Conservation (phyloP, 23 tunicate genomes). For the Ascidia mentula region DNA sequence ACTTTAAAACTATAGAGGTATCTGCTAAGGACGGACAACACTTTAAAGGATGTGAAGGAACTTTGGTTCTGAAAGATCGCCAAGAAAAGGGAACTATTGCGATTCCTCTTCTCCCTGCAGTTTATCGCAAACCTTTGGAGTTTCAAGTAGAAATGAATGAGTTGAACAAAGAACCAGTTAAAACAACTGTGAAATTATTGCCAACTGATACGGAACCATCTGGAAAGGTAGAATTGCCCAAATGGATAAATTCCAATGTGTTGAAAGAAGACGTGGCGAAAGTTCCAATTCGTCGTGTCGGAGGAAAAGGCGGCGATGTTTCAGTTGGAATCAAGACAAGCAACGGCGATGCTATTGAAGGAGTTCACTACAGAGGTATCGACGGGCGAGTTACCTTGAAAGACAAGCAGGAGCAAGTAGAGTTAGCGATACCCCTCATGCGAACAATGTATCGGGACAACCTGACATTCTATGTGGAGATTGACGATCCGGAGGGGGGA, state of each 20-base stretch:
- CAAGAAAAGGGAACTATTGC: background rate
- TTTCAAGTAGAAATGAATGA: slow-evolving; percentile 38
- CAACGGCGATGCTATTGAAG: slow-evolving; percentile 44
- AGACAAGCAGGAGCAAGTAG: slow-evolving; percentile 38
- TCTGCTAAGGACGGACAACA: slow-evolving; percentile 24
- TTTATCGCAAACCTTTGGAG: slow-evolving; percentile 1
- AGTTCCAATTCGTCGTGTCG: slow-evolving; percentile 10
- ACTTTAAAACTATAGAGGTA: slow-evolving; percentile 17
- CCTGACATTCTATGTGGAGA: slow-evolving; percentile 39
- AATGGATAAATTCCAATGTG: slow-evolving; percentile 12
- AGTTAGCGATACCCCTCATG: slow-evolving; percentile 30
- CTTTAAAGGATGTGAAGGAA: background rate
- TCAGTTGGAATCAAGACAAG: slow-evolving; percentile 16
- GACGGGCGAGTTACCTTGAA: slow-evolving; percentile 34
- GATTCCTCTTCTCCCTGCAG: slow-evolving; percentile 15
- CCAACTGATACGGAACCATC: slow-evolving; percentile 6
- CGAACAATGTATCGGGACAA: background rate
- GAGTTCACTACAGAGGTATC: slow-evolving; percentile 38
- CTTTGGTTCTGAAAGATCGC: slow-evolving; percentile 2
- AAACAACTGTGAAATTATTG: background rate
- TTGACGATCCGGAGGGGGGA: slow-evolving; percentile 41
- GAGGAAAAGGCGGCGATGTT: slow-evolving; percentile 27
- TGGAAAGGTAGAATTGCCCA: background rate
- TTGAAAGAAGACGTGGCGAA: slow-evolving; percentile 12
- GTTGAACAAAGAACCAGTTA: slow-evolving; percentile 1